These are phyloP conservation scores for Formica exsecta DNA, from an alignment of 1,140 invertebrate genomes.

Conservation along the genomic window DNA sequence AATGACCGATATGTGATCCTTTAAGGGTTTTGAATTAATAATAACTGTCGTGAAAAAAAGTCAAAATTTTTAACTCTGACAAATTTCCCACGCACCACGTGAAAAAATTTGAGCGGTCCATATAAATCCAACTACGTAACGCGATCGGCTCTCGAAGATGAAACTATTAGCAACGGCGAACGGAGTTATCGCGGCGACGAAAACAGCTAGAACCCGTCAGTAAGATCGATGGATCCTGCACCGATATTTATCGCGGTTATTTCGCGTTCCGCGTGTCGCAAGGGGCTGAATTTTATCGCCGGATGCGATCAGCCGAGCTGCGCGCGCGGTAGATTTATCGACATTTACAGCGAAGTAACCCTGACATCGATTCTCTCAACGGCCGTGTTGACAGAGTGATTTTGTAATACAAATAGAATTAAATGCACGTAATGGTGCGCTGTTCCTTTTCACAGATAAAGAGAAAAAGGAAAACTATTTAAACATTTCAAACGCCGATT, in stretches of 20 bases:
- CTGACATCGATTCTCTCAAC: slow-evolving; percentile 74
- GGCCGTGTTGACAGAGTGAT: slow-evolving; percentile 72
- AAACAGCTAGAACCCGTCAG: slow-evolving; percentile 7
- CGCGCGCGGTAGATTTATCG: slow-evolving; percentile 67
- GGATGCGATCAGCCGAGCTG: slow-evolving; percentile 51
- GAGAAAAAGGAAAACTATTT: background rate
- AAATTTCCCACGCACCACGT: too few relatives aligned
- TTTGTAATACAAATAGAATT: slow-evolving; percentile 75
- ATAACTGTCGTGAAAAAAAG: background rate
- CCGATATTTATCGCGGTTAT: slow-evolving; percentile 55
- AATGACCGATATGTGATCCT: too few relatives aligned
- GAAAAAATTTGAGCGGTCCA: background rate
- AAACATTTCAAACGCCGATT: background rate
- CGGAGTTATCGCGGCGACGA: background rate
- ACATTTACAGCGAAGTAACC: slow-evolving; percentile 69
- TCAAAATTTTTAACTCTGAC: background rate
- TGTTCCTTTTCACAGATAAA: slow-evolving; percentile 19
- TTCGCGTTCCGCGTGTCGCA: slow-evolving; percentile 55
- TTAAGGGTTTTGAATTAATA: too few relatives aligned
- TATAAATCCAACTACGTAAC: background rate
- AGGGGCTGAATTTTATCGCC: slow-evolving; percentile 47
- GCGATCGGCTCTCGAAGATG: slow-evolving; percentile 18
- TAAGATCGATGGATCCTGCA: slow-evolving; percentile 40
- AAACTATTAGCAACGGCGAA: slow-evolving; percentile 26
- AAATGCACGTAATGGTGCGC: slow-evolving; percentile 55